phyloP scores from a whole-genome alignment of 2,797 vertebrate species.

The Phataginus tetradactyla region DNA sequence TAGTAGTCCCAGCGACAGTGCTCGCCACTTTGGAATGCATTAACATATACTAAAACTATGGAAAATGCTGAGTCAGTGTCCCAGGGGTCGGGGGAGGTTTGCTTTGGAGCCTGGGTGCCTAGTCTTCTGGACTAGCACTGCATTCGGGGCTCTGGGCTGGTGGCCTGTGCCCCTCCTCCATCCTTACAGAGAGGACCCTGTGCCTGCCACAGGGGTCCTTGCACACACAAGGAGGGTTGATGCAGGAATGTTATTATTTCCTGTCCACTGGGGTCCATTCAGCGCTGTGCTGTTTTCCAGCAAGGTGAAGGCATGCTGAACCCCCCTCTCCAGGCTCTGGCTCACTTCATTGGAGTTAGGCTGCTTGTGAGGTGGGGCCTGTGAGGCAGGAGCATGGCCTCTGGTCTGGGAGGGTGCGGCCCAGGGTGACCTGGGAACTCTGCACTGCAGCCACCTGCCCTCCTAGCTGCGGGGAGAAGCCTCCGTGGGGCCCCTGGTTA shows the following conservation, averaged over 20 bases:
- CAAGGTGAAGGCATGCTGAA: not conserved
- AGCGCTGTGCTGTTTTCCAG: not conserved
- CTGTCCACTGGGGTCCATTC: not conserved
- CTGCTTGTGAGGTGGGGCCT: not conserved
- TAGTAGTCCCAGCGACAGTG: not conserved
- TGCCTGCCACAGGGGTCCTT: not conserved
- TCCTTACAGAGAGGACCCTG: not conserved
- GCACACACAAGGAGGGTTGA: rapidly evolving
- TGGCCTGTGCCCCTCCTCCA: rapidly evolving
- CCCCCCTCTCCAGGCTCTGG: not conserved
- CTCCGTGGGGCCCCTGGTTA: not conserved
- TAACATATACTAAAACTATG: not conserved
- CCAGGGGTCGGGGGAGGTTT: not conserved
- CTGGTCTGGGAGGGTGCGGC: not conserved
- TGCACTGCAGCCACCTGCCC: no score
- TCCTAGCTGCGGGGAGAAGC: not conserved
- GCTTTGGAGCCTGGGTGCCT: not conserved
- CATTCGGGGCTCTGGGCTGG: rapidly evolving
- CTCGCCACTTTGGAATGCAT: not conserved
- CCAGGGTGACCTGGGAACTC: not conserved
- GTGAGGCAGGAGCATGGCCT: no score
- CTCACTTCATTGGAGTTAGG: not conserved
- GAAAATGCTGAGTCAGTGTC: not conserved
- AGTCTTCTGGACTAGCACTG: rapidly evolving
- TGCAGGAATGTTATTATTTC: not conserved